Conservation (phyloP, 1,140 invertebrate genomes). For the Parasteatoda tepidariorum region DNA sequence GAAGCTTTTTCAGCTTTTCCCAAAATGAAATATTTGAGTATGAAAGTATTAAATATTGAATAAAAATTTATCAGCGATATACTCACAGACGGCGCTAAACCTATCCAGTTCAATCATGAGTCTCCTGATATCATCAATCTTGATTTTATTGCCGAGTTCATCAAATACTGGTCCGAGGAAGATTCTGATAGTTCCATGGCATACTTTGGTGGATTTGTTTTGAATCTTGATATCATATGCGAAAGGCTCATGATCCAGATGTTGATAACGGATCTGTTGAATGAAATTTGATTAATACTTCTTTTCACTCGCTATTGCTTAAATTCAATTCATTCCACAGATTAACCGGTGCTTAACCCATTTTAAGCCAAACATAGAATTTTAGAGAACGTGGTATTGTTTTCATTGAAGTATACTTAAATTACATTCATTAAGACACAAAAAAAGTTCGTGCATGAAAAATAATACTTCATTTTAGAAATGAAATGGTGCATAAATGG, state of each 20-base stretch:
- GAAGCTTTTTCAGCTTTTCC: no score
- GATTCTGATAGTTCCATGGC: slow-evolving; percentile 40
- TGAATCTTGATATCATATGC: slow-evolving; percentile 70
- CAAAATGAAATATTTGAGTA: no score
- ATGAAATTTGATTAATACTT: not conserved
- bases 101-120: slow-evolving; percentile 55
- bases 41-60: no score
- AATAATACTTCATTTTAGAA: no score
- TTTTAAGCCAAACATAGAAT: no score
- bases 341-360: not conserved
- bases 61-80: not conserved
- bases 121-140: slow-evolving; percentile 56
- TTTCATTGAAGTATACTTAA: no score
- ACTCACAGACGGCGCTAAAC: slow-evolving; percentile 60
- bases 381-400: not conserved
- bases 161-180: slow-evolving; percentile 51
- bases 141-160: slow-evolving; percentile 48
- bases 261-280: slow-evolving; percentile 75
- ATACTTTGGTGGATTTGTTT: slow-evolving; percentile 65
- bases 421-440: no score
- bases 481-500: no score
- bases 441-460: no score
- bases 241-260: slow-evolving; percentile 80
- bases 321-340: not conserved
- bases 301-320: not conserved